A percentile compares a stretch with the other conserved stretches of the same genome.
Conservation (phyloP, 2,797 vertebrate species). For the Amniataba percoides region DNA sequence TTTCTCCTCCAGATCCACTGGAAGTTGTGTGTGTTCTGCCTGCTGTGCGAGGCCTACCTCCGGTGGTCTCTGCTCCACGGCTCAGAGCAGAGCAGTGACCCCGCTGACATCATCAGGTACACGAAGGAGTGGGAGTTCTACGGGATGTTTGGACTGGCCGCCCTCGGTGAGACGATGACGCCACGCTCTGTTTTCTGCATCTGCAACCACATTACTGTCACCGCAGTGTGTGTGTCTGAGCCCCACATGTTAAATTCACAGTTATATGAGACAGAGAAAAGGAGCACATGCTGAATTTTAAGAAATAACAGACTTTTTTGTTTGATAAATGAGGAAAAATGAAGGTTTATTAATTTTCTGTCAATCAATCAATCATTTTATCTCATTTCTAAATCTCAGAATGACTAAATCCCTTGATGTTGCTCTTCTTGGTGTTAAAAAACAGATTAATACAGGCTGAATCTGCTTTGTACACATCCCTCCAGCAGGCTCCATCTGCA, state of each 20-base stretch:
- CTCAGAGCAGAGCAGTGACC: constrained; percentile 88
- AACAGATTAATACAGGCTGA: neutral
- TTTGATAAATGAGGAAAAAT: neutral
- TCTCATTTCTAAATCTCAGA: neutral
- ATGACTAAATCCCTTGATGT: neutral
- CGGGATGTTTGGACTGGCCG: constrained; percentile 91
- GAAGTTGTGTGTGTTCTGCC: constrained; percentile 94
- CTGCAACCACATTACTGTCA: neutral
- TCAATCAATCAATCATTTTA: neutral
- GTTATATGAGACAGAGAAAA: neutral
- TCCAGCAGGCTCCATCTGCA: neutral
- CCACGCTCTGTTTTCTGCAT: neutral
- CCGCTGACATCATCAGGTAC: constrained; percentile 96
- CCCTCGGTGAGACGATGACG: constrained; percentile 86
- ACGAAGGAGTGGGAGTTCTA: constrained; percentile 99
- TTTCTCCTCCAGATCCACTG: constrained; percentile 90
- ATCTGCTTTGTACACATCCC: neutral
- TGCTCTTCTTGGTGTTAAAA: neutral
- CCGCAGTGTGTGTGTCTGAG: neutral
- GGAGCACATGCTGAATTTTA: neutral
- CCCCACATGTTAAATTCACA: neutral
- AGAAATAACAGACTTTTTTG: neutral
- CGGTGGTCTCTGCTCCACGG: constrained; percentile 93
- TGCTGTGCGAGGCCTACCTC: constrained; percentile 96
- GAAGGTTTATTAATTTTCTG: neutral